These are phyloP conservation scores for Orthosia incerta DNA, from an alignment of 2,888 invertebrate genomes.

Conservation along the genomic window DNA sequence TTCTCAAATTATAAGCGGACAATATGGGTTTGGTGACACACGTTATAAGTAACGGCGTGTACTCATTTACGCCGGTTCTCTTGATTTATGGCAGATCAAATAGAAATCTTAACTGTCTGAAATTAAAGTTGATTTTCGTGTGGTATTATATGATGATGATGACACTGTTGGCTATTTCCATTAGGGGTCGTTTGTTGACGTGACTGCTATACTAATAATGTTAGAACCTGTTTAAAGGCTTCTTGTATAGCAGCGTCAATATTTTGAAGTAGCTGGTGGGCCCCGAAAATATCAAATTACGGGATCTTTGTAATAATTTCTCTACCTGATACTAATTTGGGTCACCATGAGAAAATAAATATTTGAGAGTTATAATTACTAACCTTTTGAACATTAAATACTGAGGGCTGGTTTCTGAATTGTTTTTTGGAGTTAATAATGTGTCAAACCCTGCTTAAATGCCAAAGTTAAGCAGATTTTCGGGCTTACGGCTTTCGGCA, in stretches of 20 bases:
- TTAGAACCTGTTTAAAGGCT: slow-evolving; percentile 76
- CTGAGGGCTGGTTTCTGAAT: background rate
- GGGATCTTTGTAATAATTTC: slow-evolving; percentile 18
- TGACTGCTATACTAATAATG: slow-evolving; percentile 77
- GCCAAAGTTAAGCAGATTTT: too few relatives aligned
- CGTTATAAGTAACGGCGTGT: slow-evolving; percentile 82
- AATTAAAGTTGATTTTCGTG: slow-evolving; percentile 70
- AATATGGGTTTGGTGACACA: slow-evolving; percentile 85
- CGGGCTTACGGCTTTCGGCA: too few relatives aligned
- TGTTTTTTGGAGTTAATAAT: too few relatives aligned
- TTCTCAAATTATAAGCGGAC: slow-evolving; percentile 74
- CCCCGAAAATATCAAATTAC: slow-evolving; percentile 41
- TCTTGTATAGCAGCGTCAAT: slow-evolving; percentile 50
- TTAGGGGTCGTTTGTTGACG: slow-evolving; percentile 83
- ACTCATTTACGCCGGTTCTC: slow-evolving; percentile 80
- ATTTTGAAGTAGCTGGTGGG: slow-evolving; percentile 44
- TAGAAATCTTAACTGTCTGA: slow-evolving; percentile 54
- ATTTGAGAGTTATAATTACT: slow-evolving; percentile 7
- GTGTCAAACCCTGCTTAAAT: too few relatives aligned
- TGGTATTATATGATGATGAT: slow-evolving; percentile 62
- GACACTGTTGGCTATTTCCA: slow-evolving; percentile 74
- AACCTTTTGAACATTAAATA: background rate
- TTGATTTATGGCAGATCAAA: slow-evolving; percentile 51
- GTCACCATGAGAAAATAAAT: slow-evolving; percentile 32
- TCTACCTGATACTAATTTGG: slow-evolving; percentile 44